Base-by-base conservation (phyloP, 92 coral and sea anemone species). In the Actinernus sp. region DNA sequence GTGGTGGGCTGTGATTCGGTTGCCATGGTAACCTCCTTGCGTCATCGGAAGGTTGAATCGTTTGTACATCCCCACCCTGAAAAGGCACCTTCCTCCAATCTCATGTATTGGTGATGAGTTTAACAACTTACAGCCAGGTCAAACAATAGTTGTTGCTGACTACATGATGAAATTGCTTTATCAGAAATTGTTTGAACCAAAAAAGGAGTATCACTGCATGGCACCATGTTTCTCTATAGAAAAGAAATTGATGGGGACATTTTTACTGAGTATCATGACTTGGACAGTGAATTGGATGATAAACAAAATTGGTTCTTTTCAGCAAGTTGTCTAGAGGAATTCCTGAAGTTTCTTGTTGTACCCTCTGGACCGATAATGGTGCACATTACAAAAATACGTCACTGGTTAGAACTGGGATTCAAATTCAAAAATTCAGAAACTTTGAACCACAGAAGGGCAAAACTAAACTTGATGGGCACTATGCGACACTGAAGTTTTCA, bases 291-390 rank as follows among this genome's bases (percentile, higher is more conserved):
- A 36, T 55, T 51, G 19, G 86, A 85, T 65, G 73, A 74, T 49
- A 78, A 53, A 49, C 82, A 85, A 34, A 78, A 78, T 31, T 85
- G 86, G 60, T 85, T 63, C 37, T 55, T 84, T 59, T 46, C 72
- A 19, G 77, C 53, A 3, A 85, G 91, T 36, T 60, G 72, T 34
- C 37, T 78, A 2, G 55, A 85, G 49, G 56, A 61, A 68, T 67
- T 32, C 72, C 77, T 6, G 41, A 83, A 25, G 32, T 57, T 17
- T 14, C 37, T 9, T 4, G 16, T 7, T 9, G 41, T 0, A 36
- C 49, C 34, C 66, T 84, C 17, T 84, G 81, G 91, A 54, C 91
- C 13, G 85, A 84, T 65, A 85, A 85, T 78, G 86, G 91, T 8
- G 55, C 86, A 38, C 82, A 71, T 33, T 85, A 79, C 64, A 73